These are phyloP conservation scores for Drosophila fungiperda DNA, from an alignment of 2,888 invertebrate genomes.

Conservation along the genomic window DNA sequence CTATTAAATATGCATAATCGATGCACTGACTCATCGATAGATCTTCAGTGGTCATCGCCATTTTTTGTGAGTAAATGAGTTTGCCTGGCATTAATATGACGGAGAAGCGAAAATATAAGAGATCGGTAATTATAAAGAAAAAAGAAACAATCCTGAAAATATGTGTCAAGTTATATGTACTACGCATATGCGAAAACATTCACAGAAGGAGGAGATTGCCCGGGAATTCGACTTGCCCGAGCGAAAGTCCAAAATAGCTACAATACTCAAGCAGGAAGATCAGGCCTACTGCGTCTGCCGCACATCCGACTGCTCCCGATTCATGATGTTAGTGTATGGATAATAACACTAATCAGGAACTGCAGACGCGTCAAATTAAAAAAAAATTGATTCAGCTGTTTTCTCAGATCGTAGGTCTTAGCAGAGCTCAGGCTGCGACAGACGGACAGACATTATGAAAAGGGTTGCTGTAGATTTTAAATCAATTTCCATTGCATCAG, in stretches of 20 bases:
- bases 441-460: no score
- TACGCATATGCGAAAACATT: background rate
- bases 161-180: background rate
- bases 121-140: constrained; percentile 75
- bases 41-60: constrained; percentile 2
- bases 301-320: constrained; percentile 96
- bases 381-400: no score
- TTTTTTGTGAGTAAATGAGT: constrained; percentile 20
- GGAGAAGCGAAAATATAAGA: constrained; percentile 82
- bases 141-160: background rate
- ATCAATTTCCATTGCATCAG: no score
- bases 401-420: no score
- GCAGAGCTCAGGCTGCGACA: no score
- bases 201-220: constrained; percentile 92
- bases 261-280: constrained; percentile 94
- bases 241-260: constrained; percentile 95
- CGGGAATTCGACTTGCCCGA: constrained; percentile 95
- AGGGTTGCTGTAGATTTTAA: no score
- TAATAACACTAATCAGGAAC: background rate
- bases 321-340: constrained; percentile 93
- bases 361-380: no score
- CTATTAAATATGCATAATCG: background rate
- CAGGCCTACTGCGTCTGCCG: constrained; percentile 98
- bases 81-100: constrained; percentile 66
- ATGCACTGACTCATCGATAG: background rate